phyloP scores from a whole-genome alignment of 2,888 invertebrate species.

The Mythimna vitellina region DNA sequence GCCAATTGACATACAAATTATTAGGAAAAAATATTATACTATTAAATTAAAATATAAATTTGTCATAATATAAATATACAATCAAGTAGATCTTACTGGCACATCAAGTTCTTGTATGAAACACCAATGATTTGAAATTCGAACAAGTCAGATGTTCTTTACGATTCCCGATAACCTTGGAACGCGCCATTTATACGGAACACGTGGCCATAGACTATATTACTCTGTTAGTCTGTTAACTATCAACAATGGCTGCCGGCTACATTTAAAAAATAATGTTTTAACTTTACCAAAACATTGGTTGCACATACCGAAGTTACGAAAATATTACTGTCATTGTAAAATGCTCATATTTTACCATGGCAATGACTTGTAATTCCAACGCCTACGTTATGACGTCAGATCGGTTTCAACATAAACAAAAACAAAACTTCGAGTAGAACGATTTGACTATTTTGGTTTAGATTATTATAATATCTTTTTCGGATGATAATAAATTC shows the following conservation, averaged over 20 bases:
- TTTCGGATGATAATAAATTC: background rate
- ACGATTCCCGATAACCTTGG: slow-evolving; percentile 68
- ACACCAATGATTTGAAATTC: too few relatives aligned
- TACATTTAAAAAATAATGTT: slow-evolving; percentile 44
- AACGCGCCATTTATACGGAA: slow-evolving; percentile 74
- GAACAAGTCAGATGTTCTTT: too few relatives aligned
- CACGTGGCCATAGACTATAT: slow-evolving; percentile 69
- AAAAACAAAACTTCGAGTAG: slow-evolving; percentile 19
- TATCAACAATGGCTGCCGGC: slow-evolving; percentile 54
- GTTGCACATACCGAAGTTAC: slow-evolving; percentile 14
- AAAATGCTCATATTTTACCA: slow-evolving; percentile 29
- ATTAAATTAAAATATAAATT: too few relatives aligned
- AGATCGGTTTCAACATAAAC: slow-evolving; percentile 9
- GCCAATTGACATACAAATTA: too few relatives aligned
- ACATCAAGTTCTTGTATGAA: too few relatives aligned
- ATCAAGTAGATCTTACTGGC: too few relatives aligned
- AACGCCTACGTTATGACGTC: slow-evolving; percentile 29
- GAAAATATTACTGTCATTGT: slow-evolving; percentile 18
- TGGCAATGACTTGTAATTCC: slow-evolving; percentile 21
- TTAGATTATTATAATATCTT: background rate
- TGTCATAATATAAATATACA: too few relatives aligned
- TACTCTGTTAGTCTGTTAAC: slow-evolving; percentile 54
- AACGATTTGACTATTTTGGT: background rate
- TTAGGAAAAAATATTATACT: too few relatives aligned
- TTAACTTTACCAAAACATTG: slow-evolving; percentile 26